A percentile compares a stretch with the other conserved stretches of the same genome.
Evolutionary conservation across 2,797 vertebrate genomes (phyloP).

Genomic region (Manis pentadactyla): DNA sequence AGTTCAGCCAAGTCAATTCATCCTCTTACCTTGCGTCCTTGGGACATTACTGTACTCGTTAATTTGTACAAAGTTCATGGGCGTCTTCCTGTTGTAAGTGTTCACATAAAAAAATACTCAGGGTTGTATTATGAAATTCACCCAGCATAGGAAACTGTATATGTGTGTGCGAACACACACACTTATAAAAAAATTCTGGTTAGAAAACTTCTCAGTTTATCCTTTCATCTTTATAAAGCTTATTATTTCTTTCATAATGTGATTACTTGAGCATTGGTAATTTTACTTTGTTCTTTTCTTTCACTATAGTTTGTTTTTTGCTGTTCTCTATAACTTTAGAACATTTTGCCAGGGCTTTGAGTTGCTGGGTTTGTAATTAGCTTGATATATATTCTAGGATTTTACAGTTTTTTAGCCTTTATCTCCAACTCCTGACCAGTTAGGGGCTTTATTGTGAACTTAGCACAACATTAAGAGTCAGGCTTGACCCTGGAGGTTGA

Average conservation of each 20-base stretch:
- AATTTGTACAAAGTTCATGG: constrained; percentile 99
- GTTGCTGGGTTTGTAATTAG: constrained; percentile 11
- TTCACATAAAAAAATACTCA: neutral
- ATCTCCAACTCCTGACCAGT: neutral
- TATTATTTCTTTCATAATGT: constrained; percentile 17
- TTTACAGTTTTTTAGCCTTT: constrained; percentile 34
- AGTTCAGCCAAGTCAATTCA: constrained; percentile 87
- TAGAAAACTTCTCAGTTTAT: neutral
- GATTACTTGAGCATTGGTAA: neutral
- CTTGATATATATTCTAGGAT: neutral
- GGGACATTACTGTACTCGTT: constrained; percentile 98
- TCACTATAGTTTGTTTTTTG: neutral
- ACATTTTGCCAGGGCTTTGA: neutral
- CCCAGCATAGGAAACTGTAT: neutral
- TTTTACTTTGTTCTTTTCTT: constrained; percentile 41
- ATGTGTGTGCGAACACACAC: neutral
- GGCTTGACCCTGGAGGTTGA: neutral
- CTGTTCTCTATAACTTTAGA: neutral
- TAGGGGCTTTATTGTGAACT: neutral
- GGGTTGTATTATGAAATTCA: neutral
- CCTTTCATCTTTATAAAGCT: neutral
- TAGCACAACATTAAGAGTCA: neutral
- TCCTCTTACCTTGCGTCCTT: constrained; percentile 94
- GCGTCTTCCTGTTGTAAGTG: constrained; percentile 94
- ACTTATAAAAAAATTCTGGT: neutral